A percentile compares a stretch with the other conserved stretches of the same genome.
These are phyloP conservation scores for Phyllotreta cruciferae DNA, from an alignment of 2,888 invertebrate genomes.

Conservation along the genomic window DNA sequence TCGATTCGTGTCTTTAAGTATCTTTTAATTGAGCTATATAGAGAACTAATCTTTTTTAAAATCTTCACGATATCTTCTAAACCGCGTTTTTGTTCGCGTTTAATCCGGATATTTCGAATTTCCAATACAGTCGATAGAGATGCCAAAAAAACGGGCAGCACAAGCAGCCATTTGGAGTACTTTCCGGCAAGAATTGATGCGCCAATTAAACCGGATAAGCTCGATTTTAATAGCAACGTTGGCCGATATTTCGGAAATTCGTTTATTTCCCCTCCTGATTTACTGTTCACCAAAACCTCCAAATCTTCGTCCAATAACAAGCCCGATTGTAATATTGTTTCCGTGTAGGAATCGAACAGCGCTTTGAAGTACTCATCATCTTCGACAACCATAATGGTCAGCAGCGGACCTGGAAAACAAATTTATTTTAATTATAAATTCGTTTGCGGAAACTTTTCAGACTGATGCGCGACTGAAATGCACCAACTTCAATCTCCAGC, in stretches of 20 bases:
- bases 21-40: slow-evolving; percentile 37
- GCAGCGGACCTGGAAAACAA: neutral
- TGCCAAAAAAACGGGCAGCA: slow-evolving; percentile 34
- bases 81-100: slow-evolving; percentile 24
- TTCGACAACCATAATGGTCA: neutral
- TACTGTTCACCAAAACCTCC: slow-evolving; percentile 41
- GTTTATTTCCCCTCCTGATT: slow-evolving; percentile 31
- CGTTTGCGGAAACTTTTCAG: no score
- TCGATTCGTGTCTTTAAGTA: slow-evolving; percentile 42
- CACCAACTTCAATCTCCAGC: neutral
- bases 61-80: slow-evolving; percentile 32
- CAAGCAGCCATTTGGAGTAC: slow-evolving; percentile 29
- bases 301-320: slow-evolving; percentile 47
- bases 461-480: no score
- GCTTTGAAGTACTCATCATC: slow-evolving; percentile 31
- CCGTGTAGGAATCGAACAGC: slow-evolving; percentile 38
- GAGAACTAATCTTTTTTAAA: slow-evolving; percentile 35
- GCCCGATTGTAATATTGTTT: slow-evolving; percentile 44
- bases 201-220: slow-evolving; percentile 28
- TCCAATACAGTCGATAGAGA: slow-evolving; percentile 21
- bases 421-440: no score
- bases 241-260: slow-evolving; percentile 27
- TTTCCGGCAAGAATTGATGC: slow-evolving; percentile 35
- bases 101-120: slow-evolving; percentile 17
- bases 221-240: slow-evolving; percentile 34